Conservation (phyloP, 1,140 invertebrate genomes). For the Choristoneura fumiferana region DNA sequence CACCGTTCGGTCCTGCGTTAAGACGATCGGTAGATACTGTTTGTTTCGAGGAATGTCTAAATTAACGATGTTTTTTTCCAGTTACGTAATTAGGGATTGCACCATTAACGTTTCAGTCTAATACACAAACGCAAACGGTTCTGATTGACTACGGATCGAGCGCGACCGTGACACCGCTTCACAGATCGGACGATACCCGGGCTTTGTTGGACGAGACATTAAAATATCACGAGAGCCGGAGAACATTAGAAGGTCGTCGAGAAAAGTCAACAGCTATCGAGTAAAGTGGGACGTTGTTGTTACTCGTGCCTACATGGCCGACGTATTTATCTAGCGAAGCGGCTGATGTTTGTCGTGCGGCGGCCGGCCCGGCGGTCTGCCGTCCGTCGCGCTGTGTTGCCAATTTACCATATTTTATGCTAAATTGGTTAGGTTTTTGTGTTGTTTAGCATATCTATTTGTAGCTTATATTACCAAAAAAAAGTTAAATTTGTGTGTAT, state of each 20-base stretch:
- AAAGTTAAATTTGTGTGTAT: no score
- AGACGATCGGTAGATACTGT: neutral
- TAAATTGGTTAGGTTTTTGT: no score
- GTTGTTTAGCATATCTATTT: no score
- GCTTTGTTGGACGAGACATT: neutral
- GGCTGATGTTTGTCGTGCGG: slow-evolving; percentile 6
- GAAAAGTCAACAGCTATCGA: slow-evolving; percentile 18
- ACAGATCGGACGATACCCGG: neutral
- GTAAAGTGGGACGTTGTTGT: slow-evolving; percentile 15
- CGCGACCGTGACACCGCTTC: slow-evolving; percentile 10
- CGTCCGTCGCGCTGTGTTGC: no score
- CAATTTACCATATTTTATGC: no score
- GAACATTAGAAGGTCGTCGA: slow-evolving; percentile 18
- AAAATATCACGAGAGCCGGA: slow-evolving; percentile 15
- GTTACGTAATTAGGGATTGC: neutral
- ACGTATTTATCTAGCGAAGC: slow-evolving; percentile 13
- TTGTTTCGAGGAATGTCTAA: neutral
- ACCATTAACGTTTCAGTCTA: slow-evolving; percentile 1
- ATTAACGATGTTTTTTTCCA: neutral
- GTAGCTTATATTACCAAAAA: no score
- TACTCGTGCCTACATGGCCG: slow-evolving; percentile 3
- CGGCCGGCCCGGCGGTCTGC: slow-evolving; percentile 24
- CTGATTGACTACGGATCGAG: neutral
- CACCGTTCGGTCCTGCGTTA: neutral
- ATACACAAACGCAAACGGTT: neutral